A percentile compares a stretch with the other conserved stretches of the same genome.
Conservation (phyloP, 2,113 vertebrate genomes). For the Sceloporus tristichus region DNA sequence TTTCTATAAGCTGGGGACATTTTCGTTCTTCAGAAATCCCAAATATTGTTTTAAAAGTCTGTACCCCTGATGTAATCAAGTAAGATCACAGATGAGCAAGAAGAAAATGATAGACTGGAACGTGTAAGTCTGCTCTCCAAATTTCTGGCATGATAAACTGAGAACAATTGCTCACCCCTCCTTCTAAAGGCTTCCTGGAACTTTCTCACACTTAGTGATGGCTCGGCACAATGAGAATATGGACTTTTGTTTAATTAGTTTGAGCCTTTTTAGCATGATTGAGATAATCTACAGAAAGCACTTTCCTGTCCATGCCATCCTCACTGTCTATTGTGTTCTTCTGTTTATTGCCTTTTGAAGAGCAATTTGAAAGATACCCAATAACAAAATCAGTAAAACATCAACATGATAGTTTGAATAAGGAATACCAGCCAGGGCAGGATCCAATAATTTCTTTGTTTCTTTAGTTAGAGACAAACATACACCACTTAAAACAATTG, state of each 20-base stretch:
- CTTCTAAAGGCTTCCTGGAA: neutral
- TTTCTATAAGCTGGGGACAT: too few relatives aligned
- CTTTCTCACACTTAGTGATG: neutral
- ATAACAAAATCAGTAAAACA: too few relatives aligned
- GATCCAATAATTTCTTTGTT: neutral
- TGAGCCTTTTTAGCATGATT: conserved; percentile 7
- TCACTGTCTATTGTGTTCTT: neutral
- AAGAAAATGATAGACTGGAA: neutral
- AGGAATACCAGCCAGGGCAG: neutral
- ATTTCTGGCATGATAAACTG: neutral
- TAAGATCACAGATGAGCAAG: neutral
- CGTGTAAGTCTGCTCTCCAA: neutral
- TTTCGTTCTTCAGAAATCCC: neutral
- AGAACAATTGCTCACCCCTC: neutral
- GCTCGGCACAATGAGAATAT: neutral
- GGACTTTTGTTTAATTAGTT: conserved; percentile 4
- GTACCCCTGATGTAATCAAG: neutral
- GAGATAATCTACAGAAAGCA: conserved; percentile 15
- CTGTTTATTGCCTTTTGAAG: neutral
- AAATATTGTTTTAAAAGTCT: neutral
- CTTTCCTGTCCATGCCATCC: neutral
- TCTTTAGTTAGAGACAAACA: neutral
- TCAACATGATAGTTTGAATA: neutral
- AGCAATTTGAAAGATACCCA: neutral
- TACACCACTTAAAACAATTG: neutral